Percentiles rank a stretch among this genome's conserved stretches.
These are phyloP conservation scores for Leptopilina clavipes DNA, from an alignment of 1,140 invertebrate genomes.

Conservation along the genomic window DNA sequence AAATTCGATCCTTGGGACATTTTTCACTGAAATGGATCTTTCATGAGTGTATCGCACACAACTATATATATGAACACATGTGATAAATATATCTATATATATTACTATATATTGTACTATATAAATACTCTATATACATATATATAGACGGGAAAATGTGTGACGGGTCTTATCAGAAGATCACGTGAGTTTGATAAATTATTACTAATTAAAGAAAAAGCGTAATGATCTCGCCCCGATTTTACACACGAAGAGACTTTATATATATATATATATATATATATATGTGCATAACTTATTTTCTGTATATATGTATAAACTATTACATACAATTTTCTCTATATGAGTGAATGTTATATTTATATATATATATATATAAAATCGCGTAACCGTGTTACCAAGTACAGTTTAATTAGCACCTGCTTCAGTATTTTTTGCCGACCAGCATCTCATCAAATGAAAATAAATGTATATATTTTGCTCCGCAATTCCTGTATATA, in stretches of 20 bases:
- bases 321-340: conserved; percentile 3
- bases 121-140: neutral
- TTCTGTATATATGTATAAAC: neutral
- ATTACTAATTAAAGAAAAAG: conserved; percentile 66
- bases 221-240: conserved; percentile 58
- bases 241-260: conserved; percentile 49
- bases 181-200: conserved; percentile 58
- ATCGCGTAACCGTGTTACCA: conserved; percentile 38
- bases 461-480: conserved; percentile 43
- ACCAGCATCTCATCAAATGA: conserved; percentile 54
- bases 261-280: neutral
- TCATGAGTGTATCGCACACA: neutral
- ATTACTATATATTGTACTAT: neutral
- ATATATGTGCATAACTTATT: conserved; percentile 9
- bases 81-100: neutral
- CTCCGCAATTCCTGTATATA: conserved; percentile 37
- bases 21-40: conserved; percentile 23
- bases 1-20: conserved; percentile 11
- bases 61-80: neutral
- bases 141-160: conserved; percentile 29
- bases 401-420: conserved; percentile 61
- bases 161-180: conserved; percentile 45
- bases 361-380: neutral
- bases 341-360: neutral
- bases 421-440: conserved; percentile 57